phyloP scores from a whole-genome alignment of 2,888 invertebrate species.

The Cheilosia impressa region DNA sequence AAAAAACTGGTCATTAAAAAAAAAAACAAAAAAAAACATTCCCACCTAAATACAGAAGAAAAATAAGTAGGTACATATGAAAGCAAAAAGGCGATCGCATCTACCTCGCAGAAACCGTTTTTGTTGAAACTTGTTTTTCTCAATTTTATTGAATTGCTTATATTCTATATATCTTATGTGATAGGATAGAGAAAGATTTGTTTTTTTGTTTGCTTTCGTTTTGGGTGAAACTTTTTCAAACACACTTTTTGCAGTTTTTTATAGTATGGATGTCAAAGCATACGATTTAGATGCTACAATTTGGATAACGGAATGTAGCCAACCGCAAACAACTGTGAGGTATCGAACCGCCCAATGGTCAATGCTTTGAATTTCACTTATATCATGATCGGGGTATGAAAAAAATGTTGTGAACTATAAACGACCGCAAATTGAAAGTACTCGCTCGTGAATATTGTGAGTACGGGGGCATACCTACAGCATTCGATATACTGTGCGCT shows the following conservation, averaged over 20 bases:
- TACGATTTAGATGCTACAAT: conserved; percentile 76
- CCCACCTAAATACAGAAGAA: background rate
- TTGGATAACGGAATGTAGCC: conserved; percentile 73
- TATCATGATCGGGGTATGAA: background rate
- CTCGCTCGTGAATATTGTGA: background rate
- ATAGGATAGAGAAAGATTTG: conserved; percentile 51
- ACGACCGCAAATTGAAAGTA: background rate
- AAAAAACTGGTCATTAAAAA: background rate
- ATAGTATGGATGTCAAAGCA: conserved; percentile 76
- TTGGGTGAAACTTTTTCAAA: conserved; percentile 55
- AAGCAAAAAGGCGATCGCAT: conserved; percentile 67
- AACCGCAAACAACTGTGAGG: conserved; percentile 77
- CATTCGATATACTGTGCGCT: background rate
- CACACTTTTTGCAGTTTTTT: conserved; percentile 56
- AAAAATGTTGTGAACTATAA: conserved; percentile 62
- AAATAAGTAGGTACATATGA: background rate
- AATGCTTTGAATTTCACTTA: background rate
- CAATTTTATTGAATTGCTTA: conserved; percentile 64
- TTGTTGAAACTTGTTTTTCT: conserved; percentile 47
- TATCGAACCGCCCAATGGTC: conserved; percentile 72
- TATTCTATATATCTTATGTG: conserved; percentile 56
- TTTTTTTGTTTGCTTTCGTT: conserved; percentile 39
- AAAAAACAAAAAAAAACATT: conserved; percentile 1
- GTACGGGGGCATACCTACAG: conserved; percentile 40
- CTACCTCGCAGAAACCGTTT: conserved; percentile 70